Evolutionary conservation across 2,797 vertebrate genomes (phyloP).

Genomic region (Sebastes alutus): DNA sequence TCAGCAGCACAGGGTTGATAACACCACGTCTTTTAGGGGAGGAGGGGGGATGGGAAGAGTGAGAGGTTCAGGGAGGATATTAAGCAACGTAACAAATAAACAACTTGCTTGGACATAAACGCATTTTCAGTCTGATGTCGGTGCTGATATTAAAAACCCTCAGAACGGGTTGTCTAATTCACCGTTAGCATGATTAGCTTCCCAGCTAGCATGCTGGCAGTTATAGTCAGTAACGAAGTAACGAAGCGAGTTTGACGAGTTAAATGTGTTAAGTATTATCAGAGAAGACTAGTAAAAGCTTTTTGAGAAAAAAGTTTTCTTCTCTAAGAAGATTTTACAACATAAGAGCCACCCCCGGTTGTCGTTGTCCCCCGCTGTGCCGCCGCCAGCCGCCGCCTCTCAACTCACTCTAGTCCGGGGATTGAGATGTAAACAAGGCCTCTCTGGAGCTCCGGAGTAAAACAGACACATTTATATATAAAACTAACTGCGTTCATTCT

Average conservation of each 20-base stretch:
- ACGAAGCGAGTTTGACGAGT: background rate
- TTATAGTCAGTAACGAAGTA: conserved; percentile 14
- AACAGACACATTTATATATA: conserved; percentile 15
- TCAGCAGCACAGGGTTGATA: conserved; percentile 60
- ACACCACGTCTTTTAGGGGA: conserved; percentile 20
- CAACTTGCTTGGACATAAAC: background rate
- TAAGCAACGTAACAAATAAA: background rate
- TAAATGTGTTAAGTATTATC: background rate
- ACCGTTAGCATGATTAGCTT: conserved; percentile 71
- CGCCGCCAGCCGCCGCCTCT: conserved; percentile 40
- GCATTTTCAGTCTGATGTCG: background rate
- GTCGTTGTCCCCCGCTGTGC: conserved; percentile 26
- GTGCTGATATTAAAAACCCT: background rate
- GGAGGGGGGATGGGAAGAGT: conserved; percentile 1
- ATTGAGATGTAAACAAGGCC: conserved; percentile 88
- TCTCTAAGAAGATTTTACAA: background rate
- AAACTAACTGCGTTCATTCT: background rate
- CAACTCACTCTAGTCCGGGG: conserved; percentile 74
- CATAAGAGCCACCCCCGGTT: conserved; percentile 3
- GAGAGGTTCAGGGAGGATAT: background rate
- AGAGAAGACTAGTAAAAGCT: background rate
- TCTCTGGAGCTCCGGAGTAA: conserved; percentile 19
- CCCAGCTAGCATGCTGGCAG: conserved; percentile 48
- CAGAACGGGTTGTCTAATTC: conserved; percentile 16
- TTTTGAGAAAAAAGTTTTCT: background rate